Percentiles rank a stretch among this genome's conserved stretches.
These are phyloP conservation scores for Mystacides longicornis DNA, from an alignment of 2,888 invertebrate genomes.

Conservation along the genomic window DNA sequence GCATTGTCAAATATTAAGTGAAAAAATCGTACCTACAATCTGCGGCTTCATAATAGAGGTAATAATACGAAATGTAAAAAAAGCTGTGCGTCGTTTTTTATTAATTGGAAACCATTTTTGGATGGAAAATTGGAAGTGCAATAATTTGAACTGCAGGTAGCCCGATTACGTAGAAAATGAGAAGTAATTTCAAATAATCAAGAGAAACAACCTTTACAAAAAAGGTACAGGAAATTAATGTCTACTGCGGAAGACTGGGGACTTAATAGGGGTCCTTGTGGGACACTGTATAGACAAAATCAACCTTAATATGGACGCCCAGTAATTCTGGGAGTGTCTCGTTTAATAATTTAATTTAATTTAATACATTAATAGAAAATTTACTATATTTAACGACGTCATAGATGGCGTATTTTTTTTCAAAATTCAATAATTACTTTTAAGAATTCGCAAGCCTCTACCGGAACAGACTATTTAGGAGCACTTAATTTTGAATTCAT, in stretches of 20 bases:
- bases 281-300: not conserved
- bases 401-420: too few species aligned
- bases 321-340: constrained; percentile 5
- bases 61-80: not conserved
- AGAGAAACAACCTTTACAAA: not conserved
- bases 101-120: constrained; percentile 1
- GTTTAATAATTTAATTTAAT: constrained; percentile 17
- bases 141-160: constrained; percentile 6
- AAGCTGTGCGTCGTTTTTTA: not conserved
- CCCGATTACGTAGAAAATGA: not conserved
- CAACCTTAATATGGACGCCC: constrained; percentile 3
- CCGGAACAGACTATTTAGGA: too few species aligned
- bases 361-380: constrained; percentile 21
- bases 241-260: constrained; percentile 38
- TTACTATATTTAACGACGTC: constrained; percentile 22
- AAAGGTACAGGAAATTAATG: constrained; percentile 43
- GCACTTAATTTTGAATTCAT: too few species aligned
- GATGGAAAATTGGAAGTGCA: constrained; percentile 1
- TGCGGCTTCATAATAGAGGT: not conserved
- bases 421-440: too few species aligned
- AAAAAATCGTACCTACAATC: not conserved
- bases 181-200: constrained; percentile 1
- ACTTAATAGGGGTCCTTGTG: constrained; percentile 35
- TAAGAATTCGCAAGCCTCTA: too few species aligned
- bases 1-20: not conserved